Evolutionary conservation across 2,888 invertebrate genomes (phyloP).

Genomic region (Syrphus vitripennis): DNA sequence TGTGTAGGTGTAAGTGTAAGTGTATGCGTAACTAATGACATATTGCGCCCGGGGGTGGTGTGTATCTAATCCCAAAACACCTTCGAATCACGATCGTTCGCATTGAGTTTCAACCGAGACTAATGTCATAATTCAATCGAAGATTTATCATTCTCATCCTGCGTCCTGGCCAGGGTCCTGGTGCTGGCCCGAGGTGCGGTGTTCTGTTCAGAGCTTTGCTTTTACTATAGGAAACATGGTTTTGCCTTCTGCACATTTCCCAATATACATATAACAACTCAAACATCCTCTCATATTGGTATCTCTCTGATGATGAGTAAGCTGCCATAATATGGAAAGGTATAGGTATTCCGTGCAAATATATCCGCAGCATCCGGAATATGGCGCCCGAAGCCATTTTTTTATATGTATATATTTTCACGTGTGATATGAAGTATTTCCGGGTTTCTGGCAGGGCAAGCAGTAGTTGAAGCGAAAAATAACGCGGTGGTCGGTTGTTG

Average conservation of each 20-base stretch:
- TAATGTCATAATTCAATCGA: conserved; percentile 69
- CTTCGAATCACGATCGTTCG: conserved; percentile 61
- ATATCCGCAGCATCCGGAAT: conserved; percentile 16
- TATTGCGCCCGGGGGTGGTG: conserved; percentile 58
- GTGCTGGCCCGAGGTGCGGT: conserved; percentile 11
- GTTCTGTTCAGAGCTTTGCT: conserved; percentile 26
- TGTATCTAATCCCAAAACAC: conserved; percentile 59
- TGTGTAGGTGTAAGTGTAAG: background rate
- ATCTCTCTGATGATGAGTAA: conserved; percentile 16
- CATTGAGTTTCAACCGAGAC: conserved; percentile 64
- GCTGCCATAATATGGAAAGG: background rate
- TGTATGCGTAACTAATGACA: conserved; percentile 58
- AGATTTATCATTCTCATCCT: conserved; percentile 54
- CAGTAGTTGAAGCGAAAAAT: conserved; percentile 51
- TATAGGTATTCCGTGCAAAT: background rate
- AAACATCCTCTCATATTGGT: background rate
- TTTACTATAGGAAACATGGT: conserved; percentile 46
- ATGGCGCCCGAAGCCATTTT: conserved; percentile 30
- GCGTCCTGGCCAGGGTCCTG: background rate
- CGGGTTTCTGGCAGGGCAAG: conserved; percentile 37
- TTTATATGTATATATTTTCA: conserved; percentile 65
- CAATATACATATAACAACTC: background rate
- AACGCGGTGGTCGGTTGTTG: conserved; percentile 45
- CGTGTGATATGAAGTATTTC: conserved; percentile 60
- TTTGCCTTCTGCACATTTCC: conserved; percentile 26